Evolutionary conservation across 2,888 invertebrate species (phyloP).

Genomic region (Reticulitermes lucifugus): DNA sequence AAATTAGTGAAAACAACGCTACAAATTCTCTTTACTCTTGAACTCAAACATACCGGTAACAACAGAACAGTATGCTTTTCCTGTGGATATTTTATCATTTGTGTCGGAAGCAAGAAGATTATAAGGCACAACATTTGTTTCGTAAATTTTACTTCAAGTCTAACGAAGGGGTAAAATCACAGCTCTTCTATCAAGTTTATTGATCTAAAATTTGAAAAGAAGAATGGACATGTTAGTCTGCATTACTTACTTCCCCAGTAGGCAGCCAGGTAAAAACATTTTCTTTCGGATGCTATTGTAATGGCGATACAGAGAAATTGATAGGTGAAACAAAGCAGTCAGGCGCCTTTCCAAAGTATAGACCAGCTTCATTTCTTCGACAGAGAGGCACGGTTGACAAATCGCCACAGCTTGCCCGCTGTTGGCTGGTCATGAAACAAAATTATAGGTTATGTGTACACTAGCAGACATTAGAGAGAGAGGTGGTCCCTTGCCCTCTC

Average conservation of each 20-base stretch:
- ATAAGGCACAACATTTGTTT: no score
- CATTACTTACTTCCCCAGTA: neutral
- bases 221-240: neutral
- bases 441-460: slow-evolving; percentile 9
- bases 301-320: slow-evolving; percentile 7
- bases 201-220: no score
- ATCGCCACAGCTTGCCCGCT: neutral
- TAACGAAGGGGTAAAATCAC: no score
- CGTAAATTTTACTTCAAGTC: no score
- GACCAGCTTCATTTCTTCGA: neutral
- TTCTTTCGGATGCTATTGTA: neutral
- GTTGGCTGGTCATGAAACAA: neutral
- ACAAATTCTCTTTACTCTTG: no score
- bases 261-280: neutral
- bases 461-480: neutral
- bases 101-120: no score
- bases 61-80: no score
- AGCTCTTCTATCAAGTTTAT: no score
- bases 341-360: slow-evolving; percentile 7
- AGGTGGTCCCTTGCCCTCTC: slow-evolving; percentile 1
- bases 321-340: slow-evolving; percentile 16
- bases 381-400: slow-evolving; percentile 2
- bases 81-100: no score
- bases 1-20: no score
- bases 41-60: no score